Base-by-base conservation (phyloP, 64 coral and sea anemone genomes). In the Dendronephthya gigantea region DNA sequence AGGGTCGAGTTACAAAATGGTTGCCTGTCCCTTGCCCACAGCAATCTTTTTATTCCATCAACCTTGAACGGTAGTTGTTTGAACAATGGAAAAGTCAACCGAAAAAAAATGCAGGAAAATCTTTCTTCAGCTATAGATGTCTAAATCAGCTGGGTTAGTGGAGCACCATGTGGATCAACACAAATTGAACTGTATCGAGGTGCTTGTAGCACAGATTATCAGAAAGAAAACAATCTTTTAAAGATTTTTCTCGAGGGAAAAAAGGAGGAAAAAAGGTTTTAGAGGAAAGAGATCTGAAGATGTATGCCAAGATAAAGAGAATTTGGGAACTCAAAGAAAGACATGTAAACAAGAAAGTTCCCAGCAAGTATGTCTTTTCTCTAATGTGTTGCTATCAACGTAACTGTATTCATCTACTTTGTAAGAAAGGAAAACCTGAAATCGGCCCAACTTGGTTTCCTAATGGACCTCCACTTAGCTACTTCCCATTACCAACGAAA, bases 41-140 rank as follows among this genome's bases (percentile, higher is more conserved):
- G 79, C 5, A 90, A 93, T 70, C 27, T 93, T 36, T 93, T 87
- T 47, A 93, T 90, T 79, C 92, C 92, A 29, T 93, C 92, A 17
- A 93, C 88, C 9, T 79, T 93, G 17, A 86, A 89, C 41, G 55
- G 92, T 29, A 83, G 84, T 30, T 90, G 88, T 43, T 27, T 79
- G 31, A 39, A 79, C 30, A 79, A 79, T 79, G 72, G 72, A 79
- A 30, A 79, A 79, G 72, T 79, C 15, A 34, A 79, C 29, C 32
- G 10, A 0, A 39, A 79, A 39, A 79, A 79, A 39, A 0, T 79
- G 72, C 12, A 34, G 36, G 72, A 90, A 90, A 84, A 90, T 59
- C 82, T 84, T 32, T 40, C 83, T 83, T 81, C 82, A 49, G 39
- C 88, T 83, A 51, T 75, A 48, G 82, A 84, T 38, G 82, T 84